Evolutionary conservation across 2,113 vertebrate genomes (phyloP).

Genomic region (Camelus dromedarius): DNA sequence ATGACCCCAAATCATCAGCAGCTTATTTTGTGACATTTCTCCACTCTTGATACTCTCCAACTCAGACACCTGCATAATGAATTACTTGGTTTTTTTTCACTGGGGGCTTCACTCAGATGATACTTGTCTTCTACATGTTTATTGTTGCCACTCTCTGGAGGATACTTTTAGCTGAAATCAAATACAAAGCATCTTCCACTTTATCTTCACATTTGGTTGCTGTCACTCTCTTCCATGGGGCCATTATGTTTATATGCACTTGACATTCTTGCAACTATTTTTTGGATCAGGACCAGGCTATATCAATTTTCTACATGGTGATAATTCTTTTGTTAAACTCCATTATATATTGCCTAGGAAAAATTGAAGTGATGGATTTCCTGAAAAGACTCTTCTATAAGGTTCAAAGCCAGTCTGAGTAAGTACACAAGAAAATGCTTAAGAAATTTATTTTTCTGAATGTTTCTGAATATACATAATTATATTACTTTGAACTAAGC

Average conservation of each 20-base stretch:
- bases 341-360: background rate
- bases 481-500: background rate
- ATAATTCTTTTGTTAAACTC: background rate
- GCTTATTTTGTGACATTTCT: slow-evolving; percentile 22
- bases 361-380: background rate
- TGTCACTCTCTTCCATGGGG: background rate
- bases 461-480: background rate
- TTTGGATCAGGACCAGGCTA: background rate
- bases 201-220: background rate
- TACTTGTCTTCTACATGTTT: background rate
- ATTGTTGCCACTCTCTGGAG: background rate
- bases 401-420: background rate
- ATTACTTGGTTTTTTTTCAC: background rate
- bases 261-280: background rate
- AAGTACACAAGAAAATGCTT: background rate
- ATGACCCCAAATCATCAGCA: slow-evolving; percentile 57
- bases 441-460: background rate
- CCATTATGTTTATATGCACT: background rate
- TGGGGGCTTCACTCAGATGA: background rate
- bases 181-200: background rate
- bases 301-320: background rate
- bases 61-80: background rate
- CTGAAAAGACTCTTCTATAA: background rate
- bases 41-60: background rate
- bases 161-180: background rate